Evolutionary conservation across 2,888 invertebrate genomes (phyloP), one percentile per base, ranked within the genome.

Genomic region (Abscondita cerata): DNA sequence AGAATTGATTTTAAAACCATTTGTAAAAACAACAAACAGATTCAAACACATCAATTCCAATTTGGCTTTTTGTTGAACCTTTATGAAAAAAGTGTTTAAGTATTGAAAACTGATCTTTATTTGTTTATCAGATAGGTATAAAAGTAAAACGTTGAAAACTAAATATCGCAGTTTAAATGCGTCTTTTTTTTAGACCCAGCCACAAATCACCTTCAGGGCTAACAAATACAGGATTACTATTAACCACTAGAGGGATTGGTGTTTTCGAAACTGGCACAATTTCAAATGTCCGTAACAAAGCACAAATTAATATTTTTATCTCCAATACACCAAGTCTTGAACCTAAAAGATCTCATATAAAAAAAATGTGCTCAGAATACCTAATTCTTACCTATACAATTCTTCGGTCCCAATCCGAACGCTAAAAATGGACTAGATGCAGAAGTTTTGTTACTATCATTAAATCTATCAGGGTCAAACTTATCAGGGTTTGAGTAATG

Each of bases 401-500:
- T 73, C 60, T 78, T 66, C 3, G 78, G 78, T 3, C 79, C 79
- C 6, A 67, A 50, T 38, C 85, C 85, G 72, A 86, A 86, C 0
- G 84, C 82, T 38, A 85, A 62, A 67, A 81, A 85, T 57, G 83
- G 72, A 69, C 82, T 82, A 0, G 83, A 79, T 0, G 81, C 80
- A 8, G 81, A 76, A 19, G 78, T 78, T 70, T 82, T 84, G 64
- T 41, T 41, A 5, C 6, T 18, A 2, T 15, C 41, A 41, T 16
- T 41, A 41, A 41, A 41, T 9, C 41, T 41, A 3, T 41, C 41
- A 1, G 41, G 41, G 9, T 41, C 41, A 41, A 41, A 41, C 9
- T 41, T 41, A 1, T 82, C 72, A 0, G 86, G 86, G 16, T 86
- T 80, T 0, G 84, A 83, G 66, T 83, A 86, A 65, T 81, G 77